Percentiles rank a stretch among this genome's conserved stretches.
Evolutionary conservation across 2,797 vertebrate species (phyloP).

Genomic region (Tenualosa ilisha): DNA sequence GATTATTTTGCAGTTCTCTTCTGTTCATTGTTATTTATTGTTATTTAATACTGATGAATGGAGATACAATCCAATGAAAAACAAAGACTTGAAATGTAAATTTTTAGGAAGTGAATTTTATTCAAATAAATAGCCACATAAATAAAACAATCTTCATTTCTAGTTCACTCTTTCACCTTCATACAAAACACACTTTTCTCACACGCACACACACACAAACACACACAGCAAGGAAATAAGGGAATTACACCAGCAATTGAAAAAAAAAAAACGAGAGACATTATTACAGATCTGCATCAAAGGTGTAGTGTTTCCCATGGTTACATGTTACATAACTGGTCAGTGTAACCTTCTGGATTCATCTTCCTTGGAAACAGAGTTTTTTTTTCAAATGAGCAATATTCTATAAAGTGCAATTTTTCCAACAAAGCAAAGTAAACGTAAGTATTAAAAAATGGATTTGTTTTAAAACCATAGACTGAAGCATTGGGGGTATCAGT

Average conservation of each 20-base stretch:
- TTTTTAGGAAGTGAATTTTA: slow-evolving; percentile 75
- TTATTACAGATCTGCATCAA: slow-evolving; percentile 62
- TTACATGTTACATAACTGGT: slow-evolving; percentile 35
- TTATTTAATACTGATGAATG: neutral
- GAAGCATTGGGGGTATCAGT: slow-evolving; percentile 38
- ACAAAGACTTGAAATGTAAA: neutral
- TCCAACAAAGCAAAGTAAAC: slow-evolving; percentile 58
- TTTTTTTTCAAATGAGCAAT: slow-evolving; percentile 57
- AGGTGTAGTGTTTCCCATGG: slow-evolving; percentile 66
- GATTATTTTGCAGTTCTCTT: neutral
- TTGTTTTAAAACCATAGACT: slow-evolving; percentile 48
- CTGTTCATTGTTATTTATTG: neutral
- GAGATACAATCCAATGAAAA: neutral
- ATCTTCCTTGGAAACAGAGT: slow-evolving; percentile 58
- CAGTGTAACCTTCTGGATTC: slow-evolving; percentile 43
- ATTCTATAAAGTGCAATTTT: slow-evolving; percentile 75
- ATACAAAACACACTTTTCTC: slow-evolving; percentile 13
- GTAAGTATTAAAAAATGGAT: slow-evolving; percentile 54
- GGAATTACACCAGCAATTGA: slow-evolving; percentile 63
- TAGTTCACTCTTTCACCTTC: slow-evolving; percentile 32
- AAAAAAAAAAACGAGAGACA: slow-evolving; percentile 48
- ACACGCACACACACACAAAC: slow-evolving; percentile 51
- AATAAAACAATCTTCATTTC: slow-evolving; percentile 69
- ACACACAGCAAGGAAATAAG: slow-evolving; percentile 70
- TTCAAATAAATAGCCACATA: slow-evolving; percentile 85